phyloP scores from a whole-genome alignment of 2,113 vertebrate species.

The Corydoras sp. region DNA sequence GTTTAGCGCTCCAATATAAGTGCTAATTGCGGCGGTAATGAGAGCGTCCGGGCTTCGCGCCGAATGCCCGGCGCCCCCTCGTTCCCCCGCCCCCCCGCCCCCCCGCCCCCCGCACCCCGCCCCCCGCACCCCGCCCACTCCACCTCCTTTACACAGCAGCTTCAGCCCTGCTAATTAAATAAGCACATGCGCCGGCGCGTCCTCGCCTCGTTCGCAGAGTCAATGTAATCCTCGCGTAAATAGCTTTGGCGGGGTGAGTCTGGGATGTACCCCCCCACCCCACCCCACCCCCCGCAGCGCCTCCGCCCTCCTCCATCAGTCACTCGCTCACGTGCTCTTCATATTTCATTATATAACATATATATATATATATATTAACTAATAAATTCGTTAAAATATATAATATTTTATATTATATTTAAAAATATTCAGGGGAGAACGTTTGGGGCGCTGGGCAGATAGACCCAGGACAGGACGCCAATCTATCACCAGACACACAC shows the following conservation, averaged over 20 bases:
- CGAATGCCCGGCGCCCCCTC: slow-evolving; percentile 79
- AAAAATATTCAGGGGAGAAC: no score
- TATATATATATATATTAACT: no score
- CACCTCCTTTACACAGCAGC: slow-evolving; percentile 47
- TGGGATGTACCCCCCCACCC: slow-evolving; percentile 60
- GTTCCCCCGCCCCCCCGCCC: slow-evolving; percentile 68
- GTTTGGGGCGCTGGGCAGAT: no score
- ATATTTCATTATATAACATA: slow-evolving; percentile 22
- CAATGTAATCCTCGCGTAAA: slow-evolving; percentile 98
- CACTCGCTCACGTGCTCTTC: slow-evolving; percentile 12
- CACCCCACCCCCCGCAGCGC: slow-evolving; percentile 25
- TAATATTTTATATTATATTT: no score
- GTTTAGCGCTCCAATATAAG: slow-evolving; percentile 95
- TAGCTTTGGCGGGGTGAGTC: slow-evolving; percentile 87
- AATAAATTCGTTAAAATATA: no score
- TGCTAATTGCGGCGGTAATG: slow-evolving; percentile 98
- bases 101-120: slow-evolving; percentile 63
- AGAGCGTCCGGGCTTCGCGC: slow-evolving; percentile 83
- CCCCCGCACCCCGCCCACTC: slow-evolving; percentile 70
- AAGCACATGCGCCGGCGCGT: slow-evolving; percentile 96
- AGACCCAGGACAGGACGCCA: no score
- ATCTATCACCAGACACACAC: no score
- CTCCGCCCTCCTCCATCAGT: slow-evolving; percentile 20
- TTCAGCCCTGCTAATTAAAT: slow-evolving; percentile 94
- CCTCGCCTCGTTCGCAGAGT: slow-evolving; percentile 87